Evolutionary conservation across 2,113 vertebrate species (phyloP), one percentile per base, ranked within the genome.

Genomic region (Saccopteryx leptura): DNA sequence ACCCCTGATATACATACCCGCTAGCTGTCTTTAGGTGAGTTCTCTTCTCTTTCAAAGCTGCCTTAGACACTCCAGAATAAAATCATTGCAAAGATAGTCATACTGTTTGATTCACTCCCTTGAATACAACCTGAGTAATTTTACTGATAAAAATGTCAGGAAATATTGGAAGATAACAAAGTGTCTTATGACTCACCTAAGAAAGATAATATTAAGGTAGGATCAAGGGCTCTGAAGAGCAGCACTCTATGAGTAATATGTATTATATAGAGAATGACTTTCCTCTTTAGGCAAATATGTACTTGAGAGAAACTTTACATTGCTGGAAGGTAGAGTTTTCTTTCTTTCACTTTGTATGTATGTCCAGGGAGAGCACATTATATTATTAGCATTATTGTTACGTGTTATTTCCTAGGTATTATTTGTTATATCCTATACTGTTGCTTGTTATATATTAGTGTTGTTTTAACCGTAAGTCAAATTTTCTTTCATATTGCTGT

Each of bases 141-240:
- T 90, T 65, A 33, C 79, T 95, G 87, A 93, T 74, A 96, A 88
- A 76, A 96, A 88, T 97, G 91, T 91, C 31, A 91, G 82, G 19
- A 95, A 87, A 87, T 91, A 95, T 10, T 94, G 83, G 91, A 96
- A 65, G 50, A 85, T 91, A 93, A 92, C 60, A 68, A 82, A 96
- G 46, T 87, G 26, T 56, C 48, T 66, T 95, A 24, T 94, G 91
- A 97, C 83, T 94, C 69, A 89, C 75, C 82, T 75, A 65, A 83
- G 66, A 92, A 90, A 90, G 48, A 91, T 93, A 58, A 86, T 93
- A 88, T 95, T 93, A 88, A 63, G 74, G 54, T 89, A 4, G 21
- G 84, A 94, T 15, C 46, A 95, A 91, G 88, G 93, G 18, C 33
- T 94, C 93, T 71, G 74, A 96, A 95, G 72, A 74, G 14, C 83